These are phyloP conservation scores for Paedocypris sp. DNA, from an alignment of 2,113 vertebrate genomes.

Conservation along the genomic window DNA sequence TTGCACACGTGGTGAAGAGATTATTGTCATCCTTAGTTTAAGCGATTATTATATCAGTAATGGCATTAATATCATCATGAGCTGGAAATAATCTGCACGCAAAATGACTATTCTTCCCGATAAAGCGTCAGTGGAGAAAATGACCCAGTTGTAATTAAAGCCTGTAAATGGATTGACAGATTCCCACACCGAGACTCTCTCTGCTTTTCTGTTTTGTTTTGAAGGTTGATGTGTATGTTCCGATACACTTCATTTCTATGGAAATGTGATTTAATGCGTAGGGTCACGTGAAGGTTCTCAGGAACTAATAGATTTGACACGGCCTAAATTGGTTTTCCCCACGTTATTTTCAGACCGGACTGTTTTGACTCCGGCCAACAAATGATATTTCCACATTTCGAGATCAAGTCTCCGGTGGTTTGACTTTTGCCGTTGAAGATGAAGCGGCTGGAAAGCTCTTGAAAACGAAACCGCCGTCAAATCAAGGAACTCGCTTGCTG, in stretches of 20 bases:
- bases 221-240: not conserved
- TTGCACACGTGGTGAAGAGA: no score
- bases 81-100: slow-evolving; percentile 28
- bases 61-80: no score
- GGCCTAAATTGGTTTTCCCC: not conserved
- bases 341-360: not conserved
- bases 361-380: slow-evolving; percentile 1
- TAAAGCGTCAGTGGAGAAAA: slow-evolving; percentile 27
- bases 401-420: not conserved
- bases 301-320: not conserved
- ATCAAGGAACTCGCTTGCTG: not conserved
- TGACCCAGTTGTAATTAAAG: slow-evolving; percentile 34
- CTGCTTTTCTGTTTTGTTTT: no score
- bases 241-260: not conserved
- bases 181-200: no score
- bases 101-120: slow-evolving; percentile 9
- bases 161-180: slow-evolving; percentile 29
- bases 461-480: not conserved
- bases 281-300: not conserved
- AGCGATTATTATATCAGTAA: no score
- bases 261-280: not conserved
- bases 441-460: not conserved
- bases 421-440: not conserved
- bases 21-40: no score
- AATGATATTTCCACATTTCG: not conserved